Evolutionary conservation across 1,140 invertebrate species (phyloP).

Genomic region (Procambarus virginalis): DNA sequence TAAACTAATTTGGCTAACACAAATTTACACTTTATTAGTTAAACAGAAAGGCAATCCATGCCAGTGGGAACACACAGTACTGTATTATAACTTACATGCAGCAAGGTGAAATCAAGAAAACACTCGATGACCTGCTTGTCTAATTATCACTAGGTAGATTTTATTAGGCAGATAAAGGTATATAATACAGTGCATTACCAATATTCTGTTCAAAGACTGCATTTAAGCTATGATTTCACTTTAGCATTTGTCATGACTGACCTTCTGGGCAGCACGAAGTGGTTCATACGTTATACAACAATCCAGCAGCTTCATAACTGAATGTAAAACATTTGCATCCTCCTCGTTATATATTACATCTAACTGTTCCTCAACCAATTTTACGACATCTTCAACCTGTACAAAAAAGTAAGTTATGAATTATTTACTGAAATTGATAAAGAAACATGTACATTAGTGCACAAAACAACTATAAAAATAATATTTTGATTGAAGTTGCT

Average conservation of each 20-base stretch:
- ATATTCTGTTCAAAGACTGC: no score
- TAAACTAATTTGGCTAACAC: background rate
- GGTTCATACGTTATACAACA: background rate
- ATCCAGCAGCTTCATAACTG: slow-evolving; percentile 19
- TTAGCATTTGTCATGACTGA: background rate
- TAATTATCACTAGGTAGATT: no score
- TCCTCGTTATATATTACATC: background rate
- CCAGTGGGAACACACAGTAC: no score
- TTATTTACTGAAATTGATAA: no score
- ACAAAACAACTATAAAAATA: no score
- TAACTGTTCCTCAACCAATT: slow-evolving; percentile 11
- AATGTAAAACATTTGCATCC: slow-evolving; percentile 8
- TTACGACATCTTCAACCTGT: background rate
- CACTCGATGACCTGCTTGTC: no score
- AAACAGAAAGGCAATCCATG: background rate
- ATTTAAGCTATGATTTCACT: background rate
- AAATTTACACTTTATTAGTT: background rate
- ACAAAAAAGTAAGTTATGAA: background rate
- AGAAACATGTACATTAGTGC: no score
- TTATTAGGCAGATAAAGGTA: no score
- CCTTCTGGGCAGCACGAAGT: slow-evolving; percentile 1
- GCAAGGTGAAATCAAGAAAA: no score
- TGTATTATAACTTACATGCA: no score
- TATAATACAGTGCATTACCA: no score
- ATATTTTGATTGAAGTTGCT: no score